phyloP scores from a whole-genome alignment of 2,888 invertebrate genomes.

The Pyrocoelia pectoralis region DNA sequence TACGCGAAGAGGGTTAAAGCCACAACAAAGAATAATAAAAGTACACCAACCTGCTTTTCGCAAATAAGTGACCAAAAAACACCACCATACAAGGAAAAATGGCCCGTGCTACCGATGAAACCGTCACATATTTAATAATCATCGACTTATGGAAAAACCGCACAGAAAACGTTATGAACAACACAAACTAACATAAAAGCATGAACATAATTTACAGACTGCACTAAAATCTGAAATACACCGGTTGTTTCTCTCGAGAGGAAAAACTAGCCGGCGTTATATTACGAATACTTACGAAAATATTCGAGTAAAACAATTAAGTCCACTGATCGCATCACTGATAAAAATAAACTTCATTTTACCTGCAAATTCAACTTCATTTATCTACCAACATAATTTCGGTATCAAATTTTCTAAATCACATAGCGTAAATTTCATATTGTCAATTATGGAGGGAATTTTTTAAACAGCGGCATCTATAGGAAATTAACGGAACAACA shows the following conservation, averaged over 20 bases:
- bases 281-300: slow-evolving; percentile 16
- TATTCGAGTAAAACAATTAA: slow-evolving; percentile 21
- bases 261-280: slow-evolving; percentile 9
- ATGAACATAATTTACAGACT: slow-evolving; percentile 15
- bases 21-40: neutral
- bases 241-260: slow-evolving; percentile 19
- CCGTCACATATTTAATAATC: slow-evolving; percentile 4
- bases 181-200: slow-evolving; percentile 8
- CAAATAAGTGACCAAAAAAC: neutral
- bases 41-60: slow-evolving; percentile 1
- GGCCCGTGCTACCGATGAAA: neutral
- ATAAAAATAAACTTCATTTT: slow-evolving; percentile 24
- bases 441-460: too few species aligned
- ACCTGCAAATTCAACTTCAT: neutral
- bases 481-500: too few species aligned
- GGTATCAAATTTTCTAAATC: neutral
- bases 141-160: slow-evolving; percentile 5
- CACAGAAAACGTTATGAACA: slow-evolving; percentile 3
- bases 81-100: neutral
- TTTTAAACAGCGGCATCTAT: too few species aligned
- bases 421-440: neutral
- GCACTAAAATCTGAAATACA: slow-evolving; percentile 13
- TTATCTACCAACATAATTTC: neutral
- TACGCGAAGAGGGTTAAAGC: too few species aligned
- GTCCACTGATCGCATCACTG: slow-evolving; percentile 20